Evolutionary conservation across 2,888 invertebrate species (phyloP), one percentile per base, ranked within the genome.

Genomic region (Morpho achilles): DNA sequence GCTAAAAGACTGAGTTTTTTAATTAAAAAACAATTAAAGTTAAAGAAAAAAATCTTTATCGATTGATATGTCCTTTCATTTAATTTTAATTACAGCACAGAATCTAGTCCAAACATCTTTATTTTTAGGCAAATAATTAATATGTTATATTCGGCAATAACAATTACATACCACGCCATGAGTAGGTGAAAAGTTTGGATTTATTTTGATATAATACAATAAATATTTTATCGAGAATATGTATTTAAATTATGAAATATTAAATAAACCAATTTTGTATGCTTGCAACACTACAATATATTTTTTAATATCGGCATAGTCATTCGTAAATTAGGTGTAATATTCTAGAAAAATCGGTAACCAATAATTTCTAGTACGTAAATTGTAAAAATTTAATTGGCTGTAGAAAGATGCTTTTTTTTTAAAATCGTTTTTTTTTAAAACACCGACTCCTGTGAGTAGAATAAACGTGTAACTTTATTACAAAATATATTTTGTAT

Each of bases 401-500:
- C 79, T 80, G 80, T 84, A 83, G 84, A 73, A 73, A 67, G 45
- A 63, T 65, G 80, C 78, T 77, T 80, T 80, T 80, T 80, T 71
- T 65, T 61, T 51, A 64, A 65, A 63, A 62, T 55, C 51, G n/a
- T n/a, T 58, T 59, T 74, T 76, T 82, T 80, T 78, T 64, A 71
- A 66, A 69, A 76, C 76, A 78, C 72, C 66, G 69, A 76, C 80
- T 76, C 79, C 76, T 86, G 85, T 86, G 83, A 79, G 85, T 88
- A 88, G 87, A 84, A 61, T 87, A 88, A 82, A 87, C 80, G 73
- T 78, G 80, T 85, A 86, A 84, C 83, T 87, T 87, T 87, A 87
- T 78, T 84, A 84, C 75, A 77, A 68, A 63, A 68, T 56, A 48
- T 46, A 45, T 23, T 8, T 7, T 39, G 39, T 53, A 64, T 69